These are phyloP conservation scores for Jaculus jaculus DNA, from an alignment of 2,113 vertebrate species.

Conservation along the genomic window DNA sequence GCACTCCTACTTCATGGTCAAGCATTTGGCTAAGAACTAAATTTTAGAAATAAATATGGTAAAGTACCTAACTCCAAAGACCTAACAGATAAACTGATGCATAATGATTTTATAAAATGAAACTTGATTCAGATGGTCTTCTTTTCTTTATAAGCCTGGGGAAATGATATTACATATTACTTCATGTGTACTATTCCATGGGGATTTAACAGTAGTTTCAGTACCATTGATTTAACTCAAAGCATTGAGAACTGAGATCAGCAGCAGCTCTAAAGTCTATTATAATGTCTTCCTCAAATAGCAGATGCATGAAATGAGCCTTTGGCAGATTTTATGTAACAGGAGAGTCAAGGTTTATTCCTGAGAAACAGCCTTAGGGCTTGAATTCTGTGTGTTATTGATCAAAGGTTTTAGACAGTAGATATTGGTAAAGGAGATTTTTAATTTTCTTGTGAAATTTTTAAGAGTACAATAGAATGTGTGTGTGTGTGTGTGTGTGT, in stretches of 20 bases:
- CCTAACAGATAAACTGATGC: not conserved
- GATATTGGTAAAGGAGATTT: not conserved
- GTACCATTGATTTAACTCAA: not conserved
- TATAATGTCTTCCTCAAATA: not conserved
- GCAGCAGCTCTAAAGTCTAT: not conserved
- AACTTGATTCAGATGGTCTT: conserved; percentile 15
- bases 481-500: no score
- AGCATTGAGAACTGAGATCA: not conserved
- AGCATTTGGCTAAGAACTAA: not conserved
- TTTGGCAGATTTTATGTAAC: conserved; percentile 11
- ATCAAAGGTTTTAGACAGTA: not conserved
- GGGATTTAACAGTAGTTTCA: not conserved
- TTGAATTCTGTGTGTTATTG: not conserved
- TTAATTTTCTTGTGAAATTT: conserved; percentile 38
- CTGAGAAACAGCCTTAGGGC: not conserved
- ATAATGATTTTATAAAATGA: conserved; percentile 39
- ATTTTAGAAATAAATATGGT: not conserved
- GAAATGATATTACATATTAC: not conserved
- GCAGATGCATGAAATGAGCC: not conserved
- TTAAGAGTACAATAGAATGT: not conserved
- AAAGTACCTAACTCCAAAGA: not conserved
- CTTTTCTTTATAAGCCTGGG: not conserved
- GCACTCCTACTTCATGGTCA: not conserved
- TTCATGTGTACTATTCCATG: not conserved
- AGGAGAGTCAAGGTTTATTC: not conserved